Evolutionary conservation across 1,140 invertebrate species (phyloP).

Genomic region (Pachyrhynchus sulphureomaculatus): DNA sequence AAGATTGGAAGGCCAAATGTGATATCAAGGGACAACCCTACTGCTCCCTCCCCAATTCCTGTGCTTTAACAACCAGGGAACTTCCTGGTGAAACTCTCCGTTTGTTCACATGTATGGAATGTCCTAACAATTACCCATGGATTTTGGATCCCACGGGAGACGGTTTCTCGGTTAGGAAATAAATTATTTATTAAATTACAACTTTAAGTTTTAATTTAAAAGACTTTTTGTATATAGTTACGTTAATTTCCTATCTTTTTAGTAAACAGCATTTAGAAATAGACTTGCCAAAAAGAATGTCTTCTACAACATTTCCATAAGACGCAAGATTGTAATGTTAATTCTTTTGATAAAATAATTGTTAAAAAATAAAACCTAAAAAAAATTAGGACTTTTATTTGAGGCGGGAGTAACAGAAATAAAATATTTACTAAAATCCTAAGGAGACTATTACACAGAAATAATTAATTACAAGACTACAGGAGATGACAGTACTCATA

Average conservation of each 20-base stretch:
- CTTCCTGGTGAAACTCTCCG: constrained; percentile 88
- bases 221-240: constrained; percentile 34
- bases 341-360: constrained; percentile 11
- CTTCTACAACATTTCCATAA: not conserved
- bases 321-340: not conserved
- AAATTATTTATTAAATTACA: constrained; percentile 45
- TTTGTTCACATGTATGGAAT: constrained; percentile 93
- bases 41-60: constrained; percentile 89
- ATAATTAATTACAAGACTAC: too few species aligned
- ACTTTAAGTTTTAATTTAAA: constrained; percentile 15
- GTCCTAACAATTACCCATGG: constrained; percentile 95
- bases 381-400: not conserved
- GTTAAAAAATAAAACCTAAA: constrained; percentile 10
- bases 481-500: too few species aligned
- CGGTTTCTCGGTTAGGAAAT: constrained; percentile 81
- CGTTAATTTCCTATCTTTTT: constrained; percentile 11
- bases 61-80: constrained; percentile 85
- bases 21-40: constrained; percentile 91
- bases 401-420: too few species aligned
- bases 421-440: too few species aligned
- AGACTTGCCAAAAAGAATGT: constrained; percentile 8
- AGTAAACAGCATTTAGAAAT: not conserved
- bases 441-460: too few species aligned
- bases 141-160: constrained; percentile 92
- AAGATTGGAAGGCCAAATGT: constrained; percentile 94